Base-by-base conservation (phyloP, 2,797 vertebrate species). In the Poecilia gillii region DNA sequence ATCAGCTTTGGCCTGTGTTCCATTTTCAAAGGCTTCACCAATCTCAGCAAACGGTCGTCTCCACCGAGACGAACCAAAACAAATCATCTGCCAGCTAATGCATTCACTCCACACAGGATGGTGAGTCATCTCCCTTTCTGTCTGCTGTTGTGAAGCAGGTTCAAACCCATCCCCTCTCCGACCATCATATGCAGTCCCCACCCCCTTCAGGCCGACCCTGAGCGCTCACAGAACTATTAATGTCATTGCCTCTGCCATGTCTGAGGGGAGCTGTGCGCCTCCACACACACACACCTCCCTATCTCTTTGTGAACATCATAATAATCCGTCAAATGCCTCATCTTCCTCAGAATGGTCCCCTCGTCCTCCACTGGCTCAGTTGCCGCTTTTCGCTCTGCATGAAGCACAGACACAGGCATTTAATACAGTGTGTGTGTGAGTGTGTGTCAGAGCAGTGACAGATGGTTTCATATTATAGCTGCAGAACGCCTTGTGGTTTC, bases 271-370 rank as follows among this genome's bases (percentile, higher is more conserved):
- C 80, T 64, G 77, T 18, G 79, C 53, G 62, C 73, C n/a, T 62
- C 55, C 1, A 25, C 49, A 73, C 76, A 68, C 55, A 71, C 88
- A 46, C 93, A 98, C 98, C 98, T 97, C 87, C 97, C 97, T 0
- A 99, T 98, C 93, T 99, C 98, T 89, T 99, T 98, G 0, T 98
- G 97, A 84, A 97, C 94, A 4, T 97, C 96, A 0, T 98, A 99
- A 87, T 97, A 98, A 92, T 99, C 97, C 0, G 96, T 96, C 88
- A 99, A 89, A 51, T 94, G 95, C 53, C 96, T 96, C 81, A 97
- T 96, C 90, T 94, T 96, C 85, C 96, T 92, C 82, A 96, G 90
- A 81, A 96, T 95, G 64, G 89, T 92, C 74, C 94, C 94, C 84
- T 96, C 96, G 62, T 98, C 97, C 4, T 98, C 97, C 85, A 97